phyloP scores from a whole-genome alignment of 2,113 vertebrate species.

The Struthio camelus region DNA sequence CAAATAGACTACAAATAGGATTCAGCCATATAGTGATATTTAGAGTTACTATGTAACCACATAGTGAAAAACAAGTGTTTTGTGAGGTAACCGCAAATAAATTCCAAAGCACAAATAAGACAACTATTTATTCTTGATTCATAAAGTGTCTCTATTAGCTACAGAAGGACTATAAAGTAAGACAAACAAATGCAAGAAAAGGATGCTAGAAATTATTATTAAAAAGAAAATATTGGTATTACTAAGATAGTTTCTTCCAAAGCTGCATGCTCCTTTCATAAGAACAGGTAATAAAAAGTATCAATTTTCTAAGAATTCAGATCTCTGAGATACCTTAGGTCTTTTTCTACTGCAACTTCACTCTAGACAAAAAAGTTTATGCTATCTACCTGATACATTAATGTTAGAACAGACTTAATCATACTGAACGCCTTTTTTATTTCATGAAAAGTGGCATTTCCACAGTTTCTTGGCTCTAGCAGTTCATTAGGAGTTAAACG shows the following conservation, averaged over 20 bases:
- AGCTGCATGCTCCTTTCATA: not conserved
- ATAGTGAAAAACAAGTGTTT: not conserved
- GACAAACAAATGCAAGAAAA: not conserved
- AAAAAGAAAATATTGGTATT: not conserved
- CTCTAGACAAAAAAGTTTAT: not conserved
- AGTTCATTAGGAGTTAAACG: not conserved
- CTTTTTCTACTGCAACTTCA: not conserved
- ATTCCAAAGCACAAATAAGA: not conserved
- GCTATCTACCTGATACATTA: not conserved
- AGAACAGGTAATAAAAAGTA: accelerated
- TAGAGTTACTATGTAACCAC: not conserved
- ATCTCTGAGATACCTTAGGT: not conserved
- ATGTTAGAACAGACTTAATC: not conserved
- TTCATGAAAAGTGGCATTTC: not conserved
- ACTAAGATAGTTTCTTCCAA: not conserved
- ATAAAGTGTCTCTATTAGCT: not conserved
- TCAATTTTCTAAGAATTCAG: not conserved
- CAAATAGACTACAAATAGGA: not conserved
- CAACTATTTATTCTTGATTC: not conserved
- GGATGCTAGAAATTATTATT: not conserved
- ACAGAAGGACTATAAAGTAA: not conserved
- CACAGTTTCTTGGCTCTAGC: not conserved
- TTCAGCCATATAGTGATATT: not conserved
- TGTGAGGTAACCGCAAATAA: not conserved
- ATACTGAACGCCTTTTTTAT: not conserved